A percentile compares a stretch with the other conserved stretches of the same genome.
These are phyloP conservation scores for Cheilosia pagana DNA, from an alignment of 2,888 invertebrate genomes.

Conservation along the genomic window DNA sequence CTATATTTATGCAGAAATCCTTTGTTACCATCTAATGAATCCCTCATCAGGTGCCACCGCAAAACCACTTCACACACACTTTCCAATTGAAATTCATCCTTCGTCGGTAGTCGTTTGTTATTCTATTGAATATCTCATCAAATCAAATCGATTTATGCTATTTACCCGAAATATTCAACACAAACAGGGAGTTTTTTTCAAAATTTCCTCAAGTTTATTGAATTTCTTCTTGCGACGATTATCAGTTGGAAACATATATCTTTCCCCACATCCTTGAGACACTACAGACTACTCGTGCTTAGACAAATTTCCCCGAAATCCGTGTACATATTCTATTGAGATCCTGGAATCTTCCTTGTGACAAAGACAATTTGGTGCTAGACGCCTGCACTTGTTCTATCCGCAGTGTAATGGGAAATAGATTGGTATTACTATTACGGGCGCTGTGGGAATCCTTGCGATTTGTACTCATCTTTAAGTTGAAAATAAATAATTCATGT, in stretches of 20 bases:
- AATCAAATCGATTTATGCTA: constrained; percentile 7
- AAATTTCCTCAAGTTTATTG: constrained; percentile 20
- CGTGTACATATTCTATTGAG: neutral
- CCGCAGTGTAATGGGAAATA: constrained; percentile 54
- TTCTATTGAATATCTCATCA: constrained; percentile 26
- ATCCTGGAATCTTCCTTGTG: neutral
- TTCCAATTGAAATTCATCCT: constrained; percentile 5
- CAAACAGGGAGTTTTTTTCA: neutral
- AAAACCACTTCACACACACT: neutral
- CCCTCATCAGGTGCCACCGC: neutral
- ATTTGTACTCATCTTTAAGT: constrained; percentile 63
- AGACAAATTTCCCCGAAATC: constrained; percentile 5
- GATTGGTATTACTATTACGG: constrained; percentile 60
- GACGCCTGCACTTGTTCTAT: neutral
- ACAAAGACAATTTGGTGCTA: neutral
- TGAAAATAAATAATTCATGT: constrained; percentile 70
- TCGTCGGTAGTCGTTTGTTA: neutral
- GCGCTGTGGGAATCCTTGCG: constrained; percentile 51
- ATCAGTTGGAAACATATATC: neutral
- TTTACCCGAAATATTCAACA: neutral
- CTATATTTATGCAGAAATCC: neutral
- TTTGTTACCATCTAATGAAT: neutral
- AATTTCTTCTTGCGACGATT: constrained; percentile 1
- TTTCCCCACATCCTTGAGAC: neutral
- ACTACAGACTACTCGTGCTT: neutral